Evolutionary conservation across 2,113 vertebrate genomes (phyloP).

Genomic region (Lipophrys pholis): DNA sequence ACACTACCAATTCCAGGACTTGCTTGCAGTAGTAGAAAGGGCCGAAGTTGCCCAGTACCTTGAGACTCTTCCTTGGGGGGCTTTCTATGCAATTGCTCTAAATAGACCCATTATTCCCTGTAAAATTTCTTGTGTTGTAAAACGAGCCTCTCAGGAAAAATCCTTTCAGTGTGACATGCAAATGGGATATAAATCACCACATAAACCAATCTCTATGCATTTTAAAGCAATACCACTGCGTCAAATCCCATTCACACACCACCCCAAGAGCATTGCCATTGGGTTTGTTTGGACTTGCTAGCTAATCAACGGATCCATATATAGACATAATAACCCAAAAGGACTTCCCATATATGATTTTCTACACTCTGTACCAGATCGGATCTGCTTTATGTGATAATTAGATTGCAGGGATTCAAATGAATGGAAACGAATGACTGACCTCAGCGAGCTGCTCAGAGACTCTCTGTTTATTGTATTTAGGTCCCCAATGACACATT

Average conservation of each 20-base stretch:
- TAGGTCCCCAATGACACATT: slow-evolving; percentile 57
- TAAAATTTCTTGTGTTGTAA: slow-evolving; percentile 34
- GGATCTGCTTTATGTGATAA: slow-evolving; percentile 78
- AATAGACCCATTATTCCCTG: slow-evolving; percentile 61
- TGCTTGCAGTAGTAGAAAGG: slow-evolving; percentile 34
- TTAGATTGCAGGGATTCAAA: slow-evolving; percentile 61
- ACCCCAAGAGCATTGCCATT: background rate
- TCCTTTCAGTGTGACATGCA: slow-evolving; percentile 20
- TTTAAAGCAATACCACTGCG: background rate
- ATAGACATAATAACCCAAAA: slow-evolving; percentile 45
- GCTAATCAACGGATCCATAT: slow-evolving; percentile 62
- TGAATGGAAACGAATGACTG: slow-evolving; percentile 36
- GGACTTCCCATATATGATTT: slow-evolving; percentile 30
- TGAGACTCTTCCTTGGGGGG: slow-evolving; percentile 42
- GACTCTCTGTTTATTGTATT: slow-evolving; percentile 65
- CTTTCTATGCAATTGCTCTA: slow-evolving; percentile 53
- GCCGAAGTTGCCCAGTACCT: slow-evolving; percentile 37
- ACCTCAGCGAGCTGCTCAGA: slow-evolving; percentile 39
- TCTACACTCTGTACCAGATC: slow-evolving; percentile 53
- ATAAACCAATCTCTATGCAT: background rate
- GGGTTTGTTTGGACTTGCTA: slow-evolving; percentile 57
- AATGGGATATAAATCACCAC: slow-evolving; percentile 31
- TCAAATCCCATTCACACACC: slow-evolving; percentile 24
- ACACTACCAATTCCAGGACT: slow-evolving; percentile 56
- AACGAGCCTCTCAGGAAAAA: slow-evolving; percentile 31